Percentiles rank a stretch among this genome's conserved stretches.
These are phyloP conservation scores for Trichomalopsis sarcophagae DNA, from an alignment of 1,140 invertebrate species.

Conservation along the genomic window DNA sequence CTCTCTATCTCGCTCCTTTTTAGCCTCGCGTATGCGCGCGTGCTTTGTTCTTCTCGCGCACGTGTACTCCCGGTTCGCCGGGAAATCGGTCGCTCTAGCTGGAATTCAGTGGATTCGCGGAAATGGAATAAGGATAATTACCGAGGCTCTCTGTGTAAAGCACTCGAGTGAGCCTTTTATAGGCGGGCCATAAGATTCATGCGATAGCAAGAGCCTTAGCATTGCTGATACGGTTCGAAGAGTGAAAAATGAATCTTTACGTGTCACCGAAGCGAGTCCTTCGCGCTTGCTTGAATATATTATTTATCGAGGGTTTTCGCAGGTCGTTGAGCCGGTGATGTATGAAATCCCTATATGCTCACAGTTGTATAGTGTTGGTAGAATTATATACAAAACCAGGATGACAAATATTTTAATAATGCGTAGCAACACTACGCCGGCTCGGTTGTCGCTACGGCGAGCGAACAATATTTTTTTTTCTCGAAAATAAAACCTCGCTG, in stretches of 20 bases:
- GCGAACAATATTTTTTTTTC: too few relatives aligned
- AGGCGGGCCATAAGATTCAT: not conserved
- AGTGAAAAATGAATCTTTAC: conserved; percentile 32
- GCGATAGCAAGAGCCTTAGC: not conserved
- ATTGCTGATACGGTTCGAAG: conserved; percentile 7
- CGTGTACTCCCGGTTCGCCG: conserved; percentile 24
- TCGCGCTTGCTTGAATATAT: not conserved
- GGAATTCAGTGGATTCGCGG: not conserved
- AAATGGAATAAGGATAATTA: conserved; percentile 44
- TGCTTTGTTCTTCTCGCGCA: conserved; percentile 21
- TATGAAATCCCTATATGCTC: too few relatives aligned
- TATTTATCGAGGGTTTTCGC: not conserved
- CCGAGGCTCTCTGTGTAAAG: not conserved
- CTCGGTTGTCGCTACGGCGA: too few relatives aligned
- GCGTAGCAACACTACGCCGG: too few relatives aligned
- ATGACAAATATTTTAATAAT: not conserved
- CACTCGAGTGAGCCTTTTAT: too few relatives aligned
- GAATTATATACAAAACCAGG: too few relatives aligned
- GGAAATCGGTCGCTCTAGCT: not conserved
- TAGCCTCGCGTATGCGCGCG: conserved; percentile 19
- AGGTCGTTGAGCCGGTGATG: not conserved
- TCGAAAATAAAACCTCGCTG: too few relatives aligned
- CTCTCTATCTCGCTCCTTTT: conserved; percentile 32
- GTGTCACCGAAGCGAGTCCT: not conserved
- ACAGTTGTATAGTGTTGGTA: too few relatives aligned